Evolutionary conservation across 2,797 vertebrate genomes (phyloP), one percentile per base, ranked within the genome.

Genomic region (Heterohyrax brucei): DNA sequence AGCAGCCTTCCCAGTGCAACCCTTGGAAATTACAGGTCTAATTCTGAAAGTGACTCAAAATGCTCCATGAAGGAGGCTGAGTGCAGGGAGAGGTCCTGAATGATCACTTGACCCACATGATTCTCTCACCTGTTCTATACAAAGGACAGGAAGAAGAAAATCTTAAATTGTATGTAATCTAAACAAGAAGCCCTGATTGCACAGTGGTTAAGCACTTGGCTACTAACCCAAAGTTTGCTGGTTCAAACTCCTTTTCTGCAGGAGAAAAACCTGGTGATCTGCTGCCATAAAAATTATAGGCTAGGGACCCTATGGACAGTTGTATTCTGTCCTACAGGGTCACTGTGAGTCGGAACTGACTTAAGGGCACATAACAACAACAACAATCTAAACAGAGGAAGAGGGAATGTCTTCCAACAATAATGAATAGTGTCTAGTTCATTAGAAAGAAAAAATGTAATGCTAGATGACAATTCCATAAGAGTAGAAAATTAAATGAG

Each of bases 371-470:
- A 68, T 5, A 16, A 66, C 64, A 66, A 66, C 64, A 66, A 66
- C 64, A 30, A 66, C 26, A 66, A 14, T 66, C 64, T 66, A 30
- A 61, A 79, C 53, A 8, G 33, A n/a, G 21, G 82, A 7, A 72
- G 18, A 73, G 61, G 39, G 70, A 72, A 72, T 33, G 66, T 79
- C 30, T 46, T 86, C 87, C 70, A 53, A 66, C 21, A 79, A 56
- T 75, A 66, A 91, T 44, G 75, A 81, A 56, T 66, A 16, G 33
- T 72, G 33, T 89, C 64, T 93, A 94, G 78, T 77, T 95, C 89
- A 78, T 91, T 87, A 92, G 53, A 80, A 95, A 94, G 80, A 87
- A 83, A 93, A 94, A 91, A 76, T 70, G 94, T 82, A 90, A 87
- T 33, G 28, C 59, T 66, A 80, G 68, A 88, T 3, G 10, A 93